phyloP scores from a whole-genome alignment of 1,140 invertebrate species.

The Heliconius melpomene region DNA sequence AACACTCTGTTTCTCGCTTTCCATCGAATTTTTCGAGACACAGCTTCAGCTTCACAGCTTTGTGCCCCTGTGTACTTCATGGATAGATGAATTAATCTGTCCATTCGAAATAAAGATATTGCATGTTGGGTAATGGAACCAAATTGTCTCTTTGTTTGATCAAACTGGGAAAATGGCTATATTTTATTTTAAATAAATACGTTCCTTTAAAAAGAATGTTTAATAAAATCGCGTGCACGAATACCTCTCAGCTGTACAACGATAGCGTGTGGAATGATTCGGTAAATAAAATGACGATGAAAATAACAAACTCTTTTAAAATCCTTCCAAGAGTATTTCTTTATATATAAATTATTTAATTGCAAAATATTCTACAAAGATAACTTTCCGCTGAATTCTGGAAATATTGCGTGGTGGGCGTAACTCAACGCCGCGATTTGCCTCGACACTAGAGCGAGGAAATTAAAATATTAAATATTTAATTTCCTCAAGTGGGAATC shows the following conservation, averaged over 20 bases:
- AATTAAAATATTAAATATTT: too few species aligned
- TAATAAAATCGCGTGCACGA: background rate
- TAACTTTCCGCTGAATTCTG: too few species aligned
- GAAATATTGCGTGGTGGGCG: too few species aligned
- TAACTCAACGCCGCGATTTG: too few species aligned
- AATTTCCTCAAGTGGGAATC: too few species aligned
- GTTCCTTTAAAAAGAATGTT: background rate
- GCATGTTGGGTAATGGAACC: background rate
- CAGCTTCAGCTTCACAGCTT: too few species aligned
- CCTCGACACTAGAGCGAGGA: too few species aligned
- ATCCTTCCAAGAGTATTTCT: background rate
- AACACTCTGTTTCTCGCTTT: too few species aligned
- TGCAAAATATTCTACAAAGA: background rate
- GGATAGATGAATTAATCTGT: too few species aligned
- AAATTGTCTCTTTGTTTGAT: background rate
- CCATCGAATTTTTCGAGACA: too few species aligned
- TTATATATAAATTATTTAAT: background rate
- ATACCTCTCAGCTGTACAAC: background rate
- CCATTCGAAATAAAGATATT: too few species aligned
- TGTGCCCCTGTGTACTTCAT: too few species aligned
- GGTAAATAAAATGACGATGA: background rate
- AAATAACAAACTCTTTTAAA: background rate
- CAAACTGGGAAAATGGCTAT: background rate
- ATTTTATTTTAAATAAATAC: background rate
- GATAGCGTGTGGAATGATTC: background rate